These are phyloP conservation scores for Silurus glanis DNA, from an alignment of 2,113 vertebrate genomes.

Conservation along the genomic window DNA sequence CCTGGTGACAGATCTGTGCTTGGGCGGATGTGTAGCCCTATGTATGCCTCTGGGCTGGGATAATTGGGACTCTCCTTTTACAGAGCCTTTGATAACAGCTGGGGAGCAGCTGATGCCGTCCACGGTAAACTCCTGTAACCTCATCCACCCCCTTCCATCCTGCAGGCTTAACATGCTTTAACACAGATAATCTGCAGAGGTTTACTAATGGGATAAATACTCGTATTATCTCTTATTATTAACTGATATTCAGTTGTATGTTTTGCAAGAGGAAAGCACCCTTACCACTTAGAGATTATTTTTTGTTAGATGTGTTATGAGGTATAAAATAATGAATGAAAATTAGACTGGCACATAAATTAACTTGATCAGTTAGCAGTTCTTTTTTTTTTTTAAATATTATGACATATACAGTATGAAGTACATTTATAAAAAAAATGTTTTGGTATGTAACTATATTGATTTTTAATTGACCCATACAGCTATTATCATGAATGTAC, in stretches of 20 bases:
- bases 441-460: background rate
- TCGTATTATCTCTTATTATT: constrained; percentile 28
- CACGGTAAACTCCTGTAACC: constrained; percentile 35
- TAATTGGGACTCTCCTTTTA: constrained; percentile 66
- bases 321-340: background rate
- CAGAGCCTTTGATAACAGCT: constrained; percentile 64
- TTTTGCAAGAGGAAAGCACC: background rate
- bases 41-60: constrained; percentile 62
- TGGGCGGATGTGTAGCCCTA: constrained; percentile 53
- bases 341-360: background rate
- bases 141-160: constrained; percentile 8
- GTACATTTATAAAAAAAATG: background rate
- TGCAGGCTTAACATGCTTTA: constrained; percentile 51
- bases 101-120: constrained; percentile 66
- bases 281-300: constrained; percentile 2
- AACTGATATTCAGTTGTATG: constrained; percentile 4
- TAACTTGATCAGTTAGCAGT: background rate
- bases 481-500: background rate
- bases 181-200: constrained; percentile 22
- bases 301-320: background rate
- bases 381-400: background rate
- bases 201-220: constrained; percentile 35
- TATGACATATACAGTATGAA: background rate
- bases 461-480: background rate
- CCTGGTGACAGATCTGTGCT: constrained; percentile 50